Conservation (phyloP, 2,888 invertebrate genomes). For the Cerceris rybyensis region DNA sequence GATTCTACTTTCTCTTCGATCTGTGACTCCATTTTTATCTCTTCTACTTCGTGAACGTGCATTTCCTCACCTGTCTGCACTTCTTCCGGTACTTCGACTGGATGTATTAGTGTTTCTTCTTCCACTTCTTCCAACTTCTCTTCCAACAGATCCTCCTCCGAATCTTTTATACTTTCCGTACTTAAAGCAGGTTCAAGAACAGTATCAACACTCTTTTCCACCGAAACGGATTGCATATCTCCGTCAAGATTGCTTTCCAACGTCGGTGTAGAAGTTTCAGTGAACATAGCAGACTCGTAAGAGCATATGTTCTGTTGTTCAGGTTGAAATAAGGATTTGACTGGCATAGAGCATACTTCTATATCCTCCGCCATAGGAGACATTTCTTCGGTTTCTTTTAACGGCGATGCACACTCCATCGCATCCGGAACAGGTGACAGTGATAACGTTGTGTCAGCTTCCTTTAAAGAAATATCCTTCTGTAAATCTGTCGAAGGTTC, state of each 20-base stretch:
- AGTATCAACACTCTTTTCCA: slow-evolving; percentile 2
- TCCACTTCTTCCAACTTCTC: neutral
- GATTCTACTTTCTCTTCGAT: too few relatives aligned
- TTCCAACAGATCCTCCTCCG: too few relatives aligned
- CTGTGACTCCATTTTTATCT: too few relatives aligned
- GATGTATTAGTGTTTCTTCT: too few relatives aligned
- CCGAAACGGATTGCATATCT: neutral
- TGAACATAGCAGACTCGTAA: neutral
- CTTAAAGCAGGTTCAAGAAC: neutral
- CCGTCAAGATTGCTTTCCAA: neutral
- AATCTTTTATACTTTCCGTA: neutral
- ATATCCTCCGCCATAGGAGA: neutral
- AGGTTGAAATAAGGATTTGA: slow-evolving; percentile 8
- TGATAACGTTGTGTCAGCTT: slow-evolving; percentile 34
- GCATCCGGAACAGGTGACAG: slow-evolving; percentile 38
- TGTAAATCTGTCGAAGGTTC: slow-evolving; percentile 16
- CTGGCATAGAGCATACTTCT: neutral
- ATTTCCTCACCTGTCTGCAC: too few relatives aligned
- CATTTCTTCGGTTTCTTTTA: slow-evolving; percentile 10
- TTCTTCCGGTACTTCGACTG: too few relatives aligned
- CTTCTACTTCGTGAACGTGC: too few relatives aligned
- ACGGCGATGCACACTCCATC: slow-evolving; percentile 24
- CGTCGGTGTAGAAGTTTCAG: neutral
- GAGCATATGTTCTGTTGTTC: neutral
- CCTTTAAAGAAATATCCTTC: slow-evolving; percentile 23